A percentile compares a stretch with the other conserved stretches of the same genome.
phyloP scores from a whole-genome alignment of 2,888 invertebrate species.

The Syrphus vitripennis region DNA sequence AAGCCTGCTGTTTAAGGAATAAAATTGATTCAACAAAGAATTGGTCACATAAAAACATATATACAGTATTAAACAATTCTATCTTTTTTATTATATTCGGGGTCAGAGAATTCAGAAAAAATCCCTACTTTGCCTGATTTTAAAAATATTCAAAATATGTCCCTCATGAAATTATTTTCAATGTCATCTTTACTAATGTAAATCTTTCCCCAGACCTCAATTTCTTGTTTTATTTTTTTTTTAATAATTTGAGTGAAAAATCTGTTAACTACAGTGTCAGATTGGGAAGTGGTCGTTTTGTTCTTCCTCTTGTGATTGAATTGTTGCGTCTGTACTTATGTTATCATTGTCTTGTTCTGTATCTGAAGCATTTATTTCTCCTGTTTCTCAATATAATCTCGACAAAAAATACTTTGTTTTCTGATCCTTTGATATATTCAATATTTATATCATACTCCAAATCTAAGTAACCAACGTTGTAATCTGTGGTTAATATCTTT shows the following conservation, averaged over 20 bases:
- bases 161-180: conserved; percentile 10
- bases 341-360: too few relatives aligned
- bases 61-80: conserved; percentile 49
- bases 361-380: not conserved
- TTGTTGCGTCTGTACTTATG: too few relatives aligned
- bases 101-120: conserved; percentile 44
- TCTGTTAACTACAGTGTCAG: too few relatives aligned
- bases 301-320: too few relatives aligned
- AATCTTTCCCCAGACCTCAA: not conserved
- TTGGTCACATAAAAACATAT: too few relatives aligned
- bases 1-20: too few relatives aligned
- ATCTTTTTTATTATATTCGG: conserved; percentile 44
- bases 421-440: not conserved
- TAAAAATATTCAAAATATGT: conserved; percentile 36
- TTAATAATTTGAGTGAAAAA: too few relatives aligned
- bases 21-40: too few relatives aligned
- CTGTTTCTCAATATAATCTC: not conserved
- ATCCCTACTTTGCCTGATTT: conserved; percentile 40
- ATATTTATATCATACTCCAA: not conserved
- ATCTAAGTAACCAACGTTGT: not conserved
- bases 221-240: conserved; percentile 10
- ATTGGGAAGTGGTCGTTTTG: too few relatives aligned
- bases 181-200: conserved; percentile 34
- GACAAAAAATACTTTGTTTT: not conserved
- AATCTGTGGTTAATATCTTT: not conserved